These are phyloP conservation scores for Aethina tumida DNA, from an alignment of 1,140 invertebrate species.

Conservation along the genomic window DNA sequence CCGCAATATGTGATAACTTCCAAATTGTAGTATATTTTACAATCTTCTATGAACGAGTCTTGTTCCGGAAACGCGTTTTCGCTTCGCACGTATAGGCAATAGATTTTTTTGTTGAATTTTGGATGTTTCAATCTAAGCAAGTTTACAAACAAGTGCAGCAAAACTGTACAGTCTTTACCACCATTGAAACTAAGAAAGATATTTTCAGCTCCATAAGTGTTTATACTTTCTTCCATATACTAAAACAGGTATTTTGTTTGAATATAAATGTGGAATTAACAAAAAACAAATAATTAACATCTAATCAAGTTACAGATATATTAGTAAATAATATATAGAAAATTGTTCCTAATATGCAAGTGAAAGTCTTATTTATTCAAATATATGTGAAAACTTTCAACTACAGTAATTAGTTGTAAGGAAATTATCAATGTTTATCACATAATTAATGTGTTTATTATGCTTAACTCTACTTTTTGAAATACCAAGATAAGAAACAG, in stretches of 20 bases:
- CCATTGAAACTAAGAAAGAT: conserved; percentile 91
- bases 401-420: conserved; percentile 1
- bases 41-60: conserved; percentile 69
- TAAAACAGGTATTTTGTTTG: too few species aligned
- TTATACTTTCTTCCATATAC: conserved; percentile 39
- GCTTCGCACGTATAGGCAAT: conserved; percentile 63
- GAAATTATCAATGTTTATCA: too few species aligned
- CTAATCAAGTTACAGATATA: not conserved
- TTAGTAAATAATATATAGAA: not conserved
- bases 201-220: conserved; percentile 53
- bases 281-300: conserved; percentile 10
- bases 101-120: conserved; percentile 16
- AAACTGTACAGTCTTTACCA: conserved; percentile 92
- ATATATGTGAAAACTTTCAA: not conserved
- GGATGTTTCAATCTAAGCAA: conserved; percentile 47
- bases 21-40: conserved; percentile 60
- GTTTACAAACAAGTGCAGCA: conserved; percentile 67
- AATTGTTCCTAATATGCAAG: not conserved
- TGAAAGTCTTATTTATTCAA: not conserved
- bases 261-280: too few species aligned
- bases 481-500: too few species aligned
- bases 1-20: conserved; percentile 27
- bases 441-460: too few species aligned
- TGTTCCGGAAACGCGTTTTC: conserved; percentile 76
- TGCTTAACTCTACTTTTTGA: too few species aligned